Evolutionary conservation across 1,140 invertebrate genomes (phyloP).

Genomic region (Littorina saxatilis): DNA sequence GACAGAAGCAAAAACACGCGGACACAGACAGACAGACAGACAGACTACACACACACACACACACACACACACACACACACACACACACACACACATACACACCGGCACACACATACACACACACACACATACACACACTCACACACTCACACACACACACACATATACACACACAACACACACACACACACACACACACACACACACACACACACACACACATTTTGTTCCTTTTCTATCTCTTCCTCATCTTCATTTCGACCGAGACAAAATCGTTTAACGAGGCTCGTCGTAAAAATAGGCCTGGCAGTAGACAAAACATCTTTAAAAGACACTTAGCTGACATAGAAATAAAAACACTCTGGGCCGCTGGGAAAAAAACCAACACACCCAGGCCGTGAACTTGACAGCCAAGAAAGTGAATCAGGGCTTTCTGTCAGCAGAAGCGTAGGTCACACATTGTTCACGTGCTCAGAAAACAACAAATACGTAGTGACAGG

Average conservation of each 20-base stretch:
- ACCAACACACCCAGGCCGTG: background rate
- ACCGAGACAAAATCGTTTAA: background rate
- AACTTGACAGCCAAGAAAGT: no score
- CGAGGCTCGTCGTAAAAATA: background rate
- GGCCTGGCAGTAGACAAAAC: background rate
- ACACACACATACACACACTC: background rate
- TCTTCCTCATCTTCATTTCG: background rate
- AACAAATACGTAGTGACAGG: no score
- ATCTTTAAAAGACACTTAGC: background rate
- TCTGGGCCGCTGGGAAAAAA: background rate
- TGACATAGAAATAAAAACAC: background rate
- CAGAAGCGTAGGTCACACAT: no score
- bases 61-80: background rate
- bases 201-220: background rate
- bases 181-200: background rate
- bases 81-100: background rate
- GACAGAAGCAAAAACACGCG: background rate
- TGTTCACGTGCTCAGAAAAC: no score
- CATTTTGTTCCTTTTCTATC: no score
- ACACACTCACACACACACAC: background rate
- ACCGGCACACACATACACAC: no score
- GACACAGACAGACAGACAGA: constrained; percentile 7
- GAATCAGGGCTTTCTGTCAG: no score
- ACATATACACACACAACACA: background rate
- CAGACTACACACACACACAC: no score